phyloP scores from a whole-genome alignment of 2,888 invertebrate genomes.

The Zhuqinia jingwanae region DNA sequence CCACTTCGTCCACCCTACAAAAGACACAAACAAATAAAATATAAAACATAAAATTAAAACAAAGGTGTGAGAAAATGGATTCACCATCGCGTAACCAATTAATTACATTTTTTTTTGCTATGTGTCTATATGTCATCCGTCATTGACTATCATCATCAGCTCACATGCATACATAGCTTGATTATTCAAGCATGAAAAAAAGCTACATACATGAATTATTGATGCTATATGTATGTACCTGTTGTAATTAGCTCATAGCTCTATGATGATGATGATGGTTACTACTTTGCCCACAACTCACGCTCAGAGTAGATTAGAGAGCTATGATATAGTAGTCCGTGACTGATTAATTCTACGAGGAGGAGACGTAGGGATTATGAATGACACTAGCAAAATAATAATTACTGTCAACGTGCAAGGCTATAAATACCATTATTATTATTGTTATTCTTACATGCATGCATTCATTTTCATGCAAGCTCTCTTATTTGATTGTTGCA shows the following conservation, averaged over 20 bases:
- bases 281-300: not conserved
- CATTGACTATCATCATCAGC: not conserved
- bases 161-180: not conserved
- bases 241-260: conserved; percentile 9
- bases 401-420: conserved; percentile 31
- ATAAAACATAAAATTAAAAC: too few relatives aligned
- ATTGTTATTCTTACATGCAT: not conserved
- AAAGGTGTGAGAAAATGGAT: not conserved
- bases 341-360: not conserved
- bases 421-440: conserved; percentile 2
- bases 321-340: not conserved
- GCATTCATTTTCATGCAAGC: not conserved
- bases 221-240: not conserved
- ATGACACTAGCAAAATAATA: conserved; percentile 40
- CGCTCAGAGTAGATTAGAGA: not conserved
- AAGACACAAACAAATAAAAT: not conserved
- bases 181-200: conserved; percentile 1
- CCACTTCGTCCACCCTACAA: conserved; percentile 66
- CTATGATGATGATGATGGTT: not conserved
- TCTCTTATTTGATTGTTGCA: not conserved
- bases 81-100: not conserved
- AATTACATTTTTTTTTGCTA: not conserved
- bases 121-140: not conserved
- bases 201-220: conserved; percentile 1
- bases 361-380: conserved; percentile 3